Conservation (phyloP, 2,797 vertebrate species). For the Glossophaga mutica region DNA sequence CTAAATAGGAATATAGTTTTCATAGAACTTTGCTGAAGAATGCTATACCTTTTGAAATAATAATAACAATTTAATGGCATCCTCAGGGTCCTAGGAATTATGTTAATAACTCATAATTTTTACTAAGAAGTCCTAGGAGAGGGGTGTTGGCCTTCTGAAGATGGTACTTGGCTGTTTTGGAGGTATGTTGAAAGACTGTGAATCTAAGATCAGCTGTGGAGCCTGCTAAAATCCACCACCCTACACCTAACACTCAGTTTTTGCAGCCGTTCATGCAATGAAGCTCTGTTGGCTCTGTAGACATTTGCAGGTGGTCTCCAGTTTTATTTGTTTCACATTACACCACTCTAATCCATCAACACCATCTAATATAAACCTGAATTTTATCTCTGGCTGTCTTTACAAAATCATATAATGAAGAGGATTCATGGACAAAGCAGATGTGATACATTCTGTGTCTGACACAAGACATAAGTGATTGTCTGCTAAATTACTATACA, state of each 20-base stretch:
- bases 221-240: not conserved
- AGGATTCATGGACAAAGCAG: not conserved
- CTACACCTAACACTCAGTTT: not conserved
- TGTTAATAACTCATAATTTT: not conserved
- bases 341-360: not conserved
- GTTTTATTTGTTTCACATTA: not conserved
- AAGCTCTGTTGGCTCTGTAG: not conserved
- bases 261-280: not conserved
- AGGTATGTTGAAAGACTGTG: not conserved
- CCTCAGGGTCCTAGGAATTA: not conserved
- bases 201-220: not conserved
- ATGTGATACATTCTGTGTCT: not conserved
- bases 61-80: not conserved
- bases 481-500: not conserved
- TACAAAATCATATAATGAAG: not conserved
- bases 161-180: not conserved
- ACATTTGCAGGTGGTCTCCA: not conserved
- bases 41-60: not conserved
- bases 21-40: not conserved
- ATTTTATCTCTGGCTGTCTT: not conserved
- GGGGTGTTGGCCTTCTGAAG: not conserved
- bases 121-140: not conserved
- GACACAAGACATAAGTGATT: not conserved
- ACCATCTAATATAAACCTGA: not conserved
- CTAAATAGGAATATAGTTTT: not conserved